Base-by-base conservation (phyloP, 30 jellyfish, hydroid and myxozoan genomes). In the Aurelia sp. region DNA sequence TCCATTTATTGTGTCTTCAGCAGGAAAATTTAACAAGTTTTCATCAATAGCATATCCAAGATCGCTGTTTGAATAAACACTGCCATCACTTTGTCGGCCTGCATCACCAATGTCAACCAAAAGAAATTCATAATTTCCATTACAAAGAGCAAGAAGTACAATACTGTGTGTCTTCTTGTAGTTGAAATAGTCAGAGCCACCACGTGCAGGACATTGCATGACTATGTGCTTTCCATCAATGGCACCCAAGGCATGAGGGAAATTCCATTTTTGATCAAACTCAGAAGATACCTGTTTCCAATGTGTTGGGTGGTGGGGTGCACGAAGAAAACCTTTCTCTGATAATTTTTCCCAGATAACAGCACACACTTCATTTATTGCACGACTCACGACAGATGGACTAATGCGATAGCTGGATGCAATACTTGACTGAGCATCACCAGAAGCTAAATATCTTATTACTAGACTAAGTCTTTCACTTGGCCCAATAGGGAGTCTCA, bases 221-320 rank as follows among this genome's bases (percentile, higher is more conserved):
- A 67, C 86, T 38, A 87, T 86, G 67, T 87, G 91, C 91, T 67
- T 87, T 33, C 88, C 87, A 76, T 87, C 96, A 31, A 87, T 76
- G 51, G 91, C 96, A 13, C 91, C 86, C 51, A 66, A 35, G 58
- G 31, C 84, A 64, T 87, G 86, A 22, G 92, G 86, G 70, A 87
- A 76, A 89, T 87, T 78, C 96, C 96, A 87, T 68, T 67, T 78
- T 24, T 31, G 41, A 22, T 76, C 88, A 78, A 77, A 64, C 33
- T 48, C 91, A 31, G 35, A 44, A 47, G 94, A 86, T 24, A 55
- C 48, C 58, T 71, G 51, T 22, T 58, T 74, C 92, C 95, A 73
- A 38, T 86, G 57, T 27, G 55, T 22, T 63, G 47, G 53, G 52
- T 74, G 60, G 24, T 86, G 62, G 9, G 84, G 90, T 21, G 74